A percentile compares a stretch with the other conserved stretches of the same genome.
phyloP scores from a whole-genome alignment of 2,113 vertebrate genomes.

The Jaculus jaculus region DNA sequence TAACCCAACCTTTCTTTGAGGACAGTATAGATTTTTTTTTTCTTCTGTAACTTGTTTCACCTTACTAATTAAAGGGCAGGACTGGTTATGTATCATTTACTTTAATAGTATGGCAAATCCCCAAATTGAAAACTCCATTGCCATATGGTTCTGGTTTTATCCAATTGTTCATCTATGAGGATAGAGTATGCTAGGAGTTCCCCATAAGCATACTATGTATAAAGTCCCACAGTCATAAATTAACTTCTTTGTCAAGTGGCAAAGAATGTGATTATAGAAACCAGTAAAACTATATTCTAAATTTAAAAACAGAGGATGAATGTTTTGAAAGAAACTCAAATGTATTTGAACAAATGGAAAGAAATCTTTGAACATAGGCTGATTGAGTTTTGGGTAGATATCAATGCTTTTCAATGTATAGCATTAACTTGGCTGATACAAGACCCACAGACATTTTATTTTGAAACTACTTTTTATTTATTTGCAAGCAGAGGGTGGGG shows the following conservation, averaged over 20 bases:
- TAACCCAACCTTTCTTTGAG: background rate
- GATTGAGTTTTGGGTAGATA: background rate
- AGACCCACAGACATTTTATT: no score
- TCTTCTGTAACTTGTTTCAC: background rate
- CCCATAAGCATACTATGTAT: background rate
- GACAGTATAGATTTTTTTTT: background rate
- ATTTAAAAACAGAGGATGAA: no score
- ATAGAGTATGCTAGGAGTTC: background rate
- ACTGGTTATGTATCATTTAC: background rate
- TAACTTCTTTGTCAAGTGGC: background rate
- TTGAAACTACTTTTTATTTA: no score
- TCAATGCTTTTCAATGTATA: background rate
- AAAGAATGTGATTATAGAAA: background rate
- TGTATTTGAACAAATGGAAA: background rate
- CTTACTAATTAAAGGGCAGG: slow-evolving; percentile 23
- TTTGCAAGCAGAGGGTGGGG: no score
- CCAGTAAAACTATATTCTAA: no score
- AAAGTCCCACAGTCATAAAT: background rate
- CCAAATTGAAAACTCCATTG: background rate
- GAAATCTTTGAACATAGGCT: background rate
- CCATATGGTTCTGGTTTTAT: slow-evolving; percentile 7
- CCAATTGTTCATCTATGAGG: background rate
- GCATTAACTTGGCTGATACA: background rate
- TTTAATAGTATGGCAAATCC: background rate
- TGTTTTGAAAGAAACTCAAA: background rate